Base-by-base conservation (phyloP, 2,113 vertebrate species). In the Setophaga petechia region DNA sequence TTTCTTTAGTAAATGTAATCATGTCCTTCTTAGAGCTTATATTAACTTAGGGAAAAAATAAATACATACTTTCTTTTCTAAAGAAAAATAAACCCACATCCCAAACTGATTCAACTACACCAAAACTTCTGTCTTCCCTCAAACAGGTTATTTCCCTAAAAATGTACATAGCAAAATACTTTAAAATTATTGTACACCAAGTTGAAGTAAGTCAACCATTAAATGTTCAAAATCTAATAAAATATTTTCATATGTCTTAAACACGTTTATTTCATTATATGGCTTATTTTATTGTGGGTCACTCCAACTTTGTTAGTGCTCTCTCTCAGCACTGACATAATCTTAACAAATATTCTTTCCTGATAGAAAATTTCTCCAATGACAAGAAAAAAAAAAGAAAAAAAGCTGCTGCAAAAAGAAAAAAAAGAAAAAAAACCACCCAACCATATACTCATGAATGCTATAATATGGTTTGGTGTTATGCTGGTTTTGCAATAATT, bases 361-460 rank as follows among this genome's bases (percentile, higher is more conserved):
- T 33, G 7, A 55, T 8, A 46, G 14, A 76, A 71, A 68, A 80
- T 73, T 28, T 25, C 73, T 51, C 25, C 47, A 63, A 4, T 2
- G 5, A 24, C 33, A 65, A 30, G 16, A 1, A 4, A 6, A 28
- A 5, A 4, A 3, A 37, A 37, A 37, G n/a, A n/a, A 4, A n/a
- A 4, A 2, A 3, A 2, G 2, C 24, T 33, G 6, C 3, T 78
- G 21, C 17, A 58, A 2, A 52, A 20, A 41, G 10, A 46, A 57
- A 43, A 52, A 65, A 74, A 25, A 46, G 65, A 69, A 47, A 69
- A 25, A 46, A 73, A 71, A 51, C 27, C 27, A 25, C 23, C 4
- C 10, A 68, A n/a, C 7, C 11, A 54, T 47, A 61, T 11, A 33
- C 4, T 52, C 20, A 47, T 9, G n/a, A 84, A 73, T 16, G 15